Percentiles rank a stretch among this genome's conserved stretches.
These are phyloP conservation scores for Crotalus tigris DNA, from an alignment of 2,113 vertebrate genomes.

Conservation along the genomic window DNA sequence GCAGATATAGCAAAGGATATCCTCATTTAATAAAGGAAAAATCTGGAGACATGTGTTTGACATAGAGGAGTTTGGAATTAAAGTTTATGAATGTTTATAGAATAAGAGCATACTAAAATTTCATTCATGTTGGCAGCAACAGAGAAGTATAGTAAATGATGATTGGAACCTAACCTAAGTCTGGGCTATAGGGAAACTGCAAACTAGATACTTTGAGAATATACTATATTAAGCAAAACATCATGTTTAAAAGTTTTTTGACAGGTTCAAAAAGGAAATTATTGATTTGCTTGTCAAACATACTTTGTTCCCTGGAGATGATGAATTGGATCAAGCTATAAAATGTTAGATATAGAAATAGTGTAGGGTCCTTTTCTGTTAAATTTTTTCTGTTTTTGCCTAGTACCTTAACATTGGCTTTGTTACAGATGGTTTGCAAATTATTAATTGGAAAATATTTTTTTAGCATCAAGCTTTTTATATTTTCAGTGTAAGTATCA, in stretches of 20 bases:
- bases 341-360: slow-evolving; percentile 6
- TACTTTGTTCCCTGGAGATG: slow-evolving; percentile 2
- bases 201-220: slow-evolving; percentile 33
- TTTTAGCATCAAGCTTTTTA: neutral
- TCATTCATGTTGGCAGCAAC: slow-evolving; percentile 24
- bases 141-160: slow-evolving; percentile 38
- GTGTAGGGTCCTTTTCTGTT: too few species aligned
- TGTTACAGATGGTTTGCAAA: neutral
- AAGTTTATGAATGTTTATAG: slow-evolving; percentile 34
- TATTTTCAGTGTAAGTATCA: neutral
- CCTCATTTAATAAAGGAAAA: slow-evolving; percentile 33
- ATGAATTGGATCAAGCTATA: neutral
- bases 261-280: slow-evolving; percentile 17
- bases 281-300: slow-evolving; percentile 6
- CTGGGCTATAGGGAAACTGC: slow-evolving; percentile 31
- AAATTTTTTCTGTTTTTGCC: neutral
- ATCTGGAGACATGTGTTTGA: slow-evolving; percentile 26
- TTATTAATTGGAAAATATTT: neutral
- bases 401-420: neutral
- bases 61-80: slow-evolving; percentile 35
- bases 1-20: slow-evolving; percentile 41
- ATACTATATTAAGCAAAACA: slow-evolving; percentile 12
- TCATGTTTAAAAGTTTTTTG: slow-evolving; percentile 12
- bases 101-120: slow-evolving; percentile 36
- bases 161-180: slow-evolving; percentile 27